Percentiles rank a stretch among this genome's conserved stretches.
Conservation (phyloP, 1,140 invertebrate genomes). For the Limonius californicus region DNA sequence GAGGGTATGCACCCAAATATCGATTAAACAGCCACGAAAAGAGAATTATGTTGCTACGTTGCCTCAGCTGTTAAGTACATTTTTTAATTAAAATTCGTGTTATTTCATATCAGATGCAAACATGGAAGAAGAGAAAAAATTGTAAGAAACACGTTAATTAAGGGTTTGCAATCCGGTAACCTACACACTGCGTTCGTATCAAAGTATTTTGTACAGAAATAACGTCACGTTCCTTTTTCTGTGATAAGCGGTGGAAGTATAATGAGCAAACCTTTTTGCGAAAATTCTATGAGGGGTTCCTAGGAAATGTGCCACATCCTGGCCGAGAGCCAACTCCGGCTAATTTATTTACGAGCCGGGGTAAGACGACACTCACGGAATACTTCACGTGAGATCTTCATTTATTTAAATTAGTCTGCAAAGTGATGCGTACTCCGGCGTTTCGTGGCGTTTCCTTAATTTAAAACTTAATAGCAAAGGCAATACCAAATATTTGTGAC, state of each 20-base stretch:
- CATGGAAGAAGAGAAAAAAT: too few relatives aligned
- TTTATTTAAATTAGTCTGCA: background rate
- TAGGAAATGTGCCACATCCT: constrained; percentile 1
- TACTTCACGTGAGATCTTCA: background rate
- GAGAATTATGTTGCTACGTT: too few relatives aligned
- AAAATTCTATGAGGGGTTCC: background rate
- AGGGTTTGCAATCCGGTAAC: background rate
- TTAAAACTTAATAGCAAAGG: too few relatives aligned
- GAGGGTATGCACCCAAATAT: too few relatives aligned
- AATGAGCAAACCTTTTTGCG: background rate
- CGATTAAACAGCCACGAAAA: too few relatives aligned
- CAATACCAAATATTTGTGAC: too few relatives aligned
- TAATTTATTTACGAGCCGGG: constrained; percentile 1
- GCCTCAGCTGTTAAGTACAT: too few relatives aligned
- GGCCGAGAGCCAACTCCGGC: background rate
- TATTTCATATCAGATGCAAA: too few relatives aligned
- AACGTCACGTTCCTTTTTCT: background rate
- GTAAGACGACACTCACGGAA: constrained; percentile 1
- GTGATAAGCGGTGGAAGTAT: background rate
- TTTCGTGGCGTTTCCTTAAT: too few relatives aligned
- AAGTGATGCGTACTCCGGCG: too few relatives aligned
- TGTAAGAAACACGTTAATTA: background rate
- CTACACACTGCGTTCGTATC: background rate
- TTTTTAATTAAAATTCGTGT: too few relatives aligned
- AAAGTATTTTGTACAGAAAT: background rate